Evolutionary conservation across 2,888 invertebrate species (phyloP), one percentile per base, ranked within the genome.

Genomic region (Pseudococcus longispinus): DNA sequence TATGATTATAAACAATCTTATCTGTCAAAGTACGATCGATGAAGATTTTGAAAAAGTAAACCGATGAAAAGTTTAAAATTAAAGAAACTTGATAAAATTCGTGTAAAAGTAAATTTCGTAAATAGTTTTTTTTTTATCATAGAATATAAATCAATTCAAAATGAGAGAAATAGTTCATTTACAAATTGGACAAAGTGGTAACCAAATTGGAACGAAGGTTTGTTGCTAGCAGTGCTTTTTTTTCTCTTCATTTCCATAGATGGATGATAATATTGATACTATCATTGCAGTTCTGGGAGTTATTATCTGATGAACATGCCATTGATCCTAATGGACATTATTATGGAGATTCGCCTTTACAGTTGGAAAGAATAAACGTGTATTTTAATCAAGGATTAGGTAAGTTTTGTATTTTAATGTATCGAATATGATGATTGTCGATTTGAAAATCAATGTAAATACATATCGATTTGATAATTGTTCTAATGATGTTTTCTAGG

Each of bases 161-260:
- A 97, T 98, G 97, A 95, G 97, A 92, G 97, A 98, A 94, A 97
- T 98, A 91, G 96, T 98, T 89, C 97, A 97, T 91, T 94, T 97
- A 89, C 97, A 98, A 92, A 95, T 96, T 89, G 97, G 97, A 89
- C 97, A 97, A 91, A 97, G 97, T 92, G 97, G 97, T 89, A 98
- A 97, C 93, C 97, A 97, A 92, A 97, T 97, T 91, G 97, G 97
- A 90, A 96, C 97, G 90, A 97, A 97, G 94, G 96, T 96, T 93
- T 32, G 32, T 37, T 29, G 3, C 6, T n/a, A 3, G 1, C 37
- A 20, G 9, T 6, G 44, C 44, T 46, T 46, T 2, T 37, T 37
- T 37, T 6, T 37, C 37, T 8, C 32, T 2, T 37, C 37, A 37
- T 1, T 2, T 37, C 8, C 8, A 37, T n/a, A n/a, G n/a, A n/a